Conservation (phyloP, 2,888 invertebrate genomes). For the Andrena trimmerana region DNA sequence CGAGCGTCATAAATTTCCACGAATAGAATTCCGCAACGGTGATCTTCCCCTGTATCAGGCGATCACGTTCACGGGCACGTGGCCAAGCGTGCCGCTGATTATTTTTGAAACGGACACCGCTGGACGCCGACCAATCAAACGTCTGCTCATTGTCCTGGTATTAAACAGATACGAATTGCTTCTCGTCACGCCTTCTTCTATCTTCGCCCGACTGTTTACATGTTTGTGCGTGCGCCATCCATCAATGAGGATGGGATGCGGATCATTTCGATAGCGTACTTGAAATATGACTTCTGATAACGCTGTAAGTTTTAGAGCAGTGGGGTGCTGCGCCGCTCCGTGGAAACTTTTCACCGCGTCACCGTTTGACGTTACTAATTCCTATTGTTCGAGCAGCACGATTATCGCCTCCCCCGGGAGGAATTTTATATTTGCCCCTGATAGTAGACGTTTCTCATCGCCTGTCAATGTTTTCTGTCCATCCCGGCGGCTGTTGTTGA, state of each 20-base stretch:
- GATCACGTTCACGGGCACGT: slow-evolving; percentile 64
- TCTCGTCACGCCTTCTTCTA: background rate
- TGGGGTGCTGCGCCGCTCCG: background rate
- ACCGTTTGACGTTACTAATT: slow-evolving; percentile 2
- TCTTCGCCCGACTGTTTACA: background rate
- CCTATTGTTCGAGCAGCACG: slow-evolving; percentile 1
- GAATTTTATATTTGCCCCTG: slow-evolving; percentile 6
- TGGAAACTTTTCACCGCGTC: slow-evolving; percentile 15
- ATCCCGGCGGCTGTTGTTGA: background rate
- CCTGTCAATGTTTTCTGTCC: background rate
- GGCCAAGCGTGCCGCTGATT: slow-evolving; percentile 58
- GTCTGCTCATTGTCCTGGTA: slow-evolving; percentile 13
- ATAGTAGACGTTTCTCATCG: background rate
- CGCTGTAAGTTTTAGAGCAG: background rate
- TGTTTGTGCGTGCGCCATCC: background rate
- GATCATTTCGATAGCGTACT: background rate
- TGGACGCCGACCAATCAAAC: slow-evolving; percentile 15
- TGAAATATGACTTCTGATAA: slow-evolving; percentile 21
- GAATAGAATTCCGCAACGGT: slow-evolving; percentile 38
- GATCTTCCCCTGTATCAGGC: slow-evolving; percentile 27
- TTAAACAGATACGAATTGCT: background rate
- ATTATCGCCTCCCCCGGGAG: background rate
- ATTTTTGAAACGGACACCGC: slow-evolving; percentile 23
- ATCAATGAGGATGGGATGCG: background rate
- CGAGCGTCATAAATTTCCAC: slow-evolving; percentile 53